Evolutionary conservation across 2,797 vertebrate genomes (phyloP).

Genomic region (Pseudocheirus occidentalis): DNA sequence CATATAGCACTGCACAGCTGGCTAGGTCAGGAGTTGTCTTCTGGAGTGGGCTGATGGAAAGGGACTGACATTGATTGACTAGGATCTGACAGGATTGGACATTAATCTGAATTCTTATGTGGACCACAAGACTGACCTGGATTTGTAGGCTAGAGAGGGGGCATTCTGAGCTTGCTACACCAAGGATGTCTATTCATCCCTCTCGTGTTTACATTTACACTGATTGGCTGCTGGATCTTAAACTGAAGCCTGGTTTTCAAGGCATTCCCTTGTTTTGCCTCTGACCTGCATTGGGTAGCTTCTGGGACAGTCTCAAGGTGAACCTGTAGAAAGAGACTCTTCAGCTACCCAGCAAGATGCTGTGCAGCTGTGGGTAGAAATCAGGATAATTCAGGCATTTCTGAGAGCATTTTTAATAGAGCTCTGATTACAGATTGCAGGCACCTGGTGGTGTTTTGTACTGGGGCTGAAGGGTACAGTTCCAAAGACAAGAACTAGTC

Average conservation of each 20-base stretch:
- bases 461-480: conserved; percentile 61
- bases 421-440: conserved; percentile 79
- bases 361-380: conserved; percentile 74
- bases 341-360: conserved; percentile 68
- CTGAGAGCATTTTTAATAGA: conserved; percentile 74
- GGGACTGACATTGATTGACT: conserved; percentile 66
- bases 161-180: conserved; percentile 1
- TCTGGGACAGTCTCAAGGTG: conserved; percentile 35
- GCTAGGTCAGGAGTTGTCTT: conserved; percentile 64
- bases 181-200: background rate
- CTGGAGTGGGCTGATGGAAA: conserved; percentile 63
- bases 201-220: background rate
- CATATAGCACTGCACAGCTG: conserved; percentile 11
- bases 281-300: background rate
- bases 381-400: conserved; percentile 71
- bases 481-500: conserved; percentile 61
- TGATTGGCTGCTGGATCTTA: background rate
- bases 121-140: conserved; percentile 58
- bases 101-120: conserved; percentile 49
- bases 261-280: conserved; percentile 14
- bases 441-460: conserved; percentile 74
- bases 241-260: background rate
- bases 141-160: conserved; percentile 52
- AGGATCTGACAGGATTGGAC: conserved; percentile 52
- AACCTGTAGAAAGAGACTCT: conserved; percentile 66